phyloP scores from a whole-genome alignment of 2,113 vertebrate genomes.

The Phalacrocorax pelagicus region DNA sequence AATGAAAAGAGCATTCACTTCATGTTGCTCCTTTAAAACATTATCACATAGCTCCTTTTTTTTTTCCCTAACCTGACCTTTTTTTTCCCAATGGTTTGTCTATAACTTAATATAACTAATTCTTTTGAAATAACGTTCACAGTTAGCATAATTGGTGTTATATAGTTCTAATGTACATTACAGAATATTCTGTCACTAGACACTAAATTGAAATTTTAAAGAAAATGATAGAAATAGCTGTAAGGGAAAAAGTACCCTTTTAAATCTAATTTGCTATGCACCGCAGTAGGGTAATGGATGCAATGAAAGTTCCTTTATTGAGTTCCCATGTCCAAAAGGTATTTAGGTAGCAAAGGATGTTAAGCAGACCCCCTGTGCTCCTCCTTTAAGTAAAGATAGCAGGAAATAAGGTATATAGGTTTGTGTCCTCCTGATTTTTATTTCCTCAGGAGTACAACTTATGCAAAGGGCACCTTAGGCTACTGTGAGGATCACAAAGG shows the following conservation, averaged over 20 bases:
- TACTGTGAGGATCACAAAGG: conserved; percentile 80
- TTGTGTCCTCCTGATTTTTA: conserved; percentile 80
- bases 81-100: conserved; percentile 75
- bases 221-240: conserved; percentile 89
- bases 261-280: conserved; percentile 99
- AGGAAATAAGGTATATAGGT: conserved; percentile 82
- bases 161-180: conserved; percentile 86
- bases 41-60: conserved; percentile 37
- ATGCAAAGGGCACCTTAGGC: conserved; percentile 83
- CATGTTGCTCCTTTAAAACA: conserved; percentile 63
- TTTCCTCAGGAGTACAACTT: conserved; percentile 79
- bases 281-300: conserved; percentile 92
- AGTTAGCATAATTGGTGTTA: conserved; percentile 88
- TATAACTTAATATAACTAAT: conserved; percentile 85
- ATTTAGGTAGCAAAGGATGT: conserved; percentile 85
- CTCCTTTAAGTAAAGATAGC: conserved; percentile 80
- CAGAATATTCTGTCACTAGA: conserved; percentile 87
- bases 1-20: conserved; percentile 55
- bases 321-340: conserved; percentile 91
- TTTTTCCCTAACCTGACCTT: conserved; percentile 69
- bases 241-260: conserved; percentile 89
- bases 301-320: conserved; percentile 85
- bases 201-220: conserved; percentile 96
- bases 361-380: conserved; percentile 78
- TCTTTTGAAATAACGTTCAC: conserved; percentile 89